These are phyloP conservation scores for Aricia agestis DNA, from an alignment of 1,140 invertebrate species.

Conservation along the genomic window DNA sequence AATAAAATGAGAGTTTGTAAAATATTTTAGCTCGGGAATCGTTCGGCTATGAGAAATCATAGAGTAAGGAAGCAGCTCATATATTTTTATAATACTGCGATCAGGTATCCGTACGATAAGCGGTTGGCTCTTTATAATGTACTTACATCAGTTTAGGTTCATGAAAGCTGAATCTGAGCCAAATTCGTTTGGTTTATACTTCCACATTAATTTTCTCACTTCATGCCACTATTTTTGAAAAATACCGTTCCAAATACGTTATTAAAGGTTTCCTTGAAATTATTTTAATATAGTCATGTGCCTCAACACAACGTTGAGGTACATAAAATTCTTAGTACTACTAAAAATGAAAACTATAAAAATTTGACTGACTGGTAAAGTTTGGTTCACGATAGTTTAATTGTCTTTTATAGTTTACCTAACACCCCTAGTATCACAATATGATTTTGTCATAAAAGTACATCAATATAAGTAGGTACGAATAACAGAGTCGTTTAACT, in stretches of 20 bases:
- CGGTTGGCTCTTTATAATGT: conserved; percentile 1
- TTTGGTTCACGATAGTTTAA: too few species aligned
- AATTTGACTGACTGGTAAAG: too few species aligned
- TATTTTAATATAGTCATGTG: too few species aligned
- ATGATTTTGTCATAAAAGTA: too few species aligned
- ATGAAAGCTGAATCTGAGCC: background rate
- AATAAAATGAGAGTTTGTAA: background rate
- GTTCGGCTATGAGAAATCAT: conserved; percentile 10
- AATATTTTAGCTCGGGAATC: conserved; percentile 1
- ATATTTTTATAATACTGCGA: conserved; percentile 13
- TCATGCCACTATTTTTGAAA: background rate
- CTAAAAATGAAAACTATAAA: too few species aligned
- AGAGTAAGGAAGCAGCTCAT: conserved; percentile 10
- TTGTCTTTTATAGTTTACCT: too few species aligned
- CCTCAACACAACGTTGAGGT: too few species aligned
- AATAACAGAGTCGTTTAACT: too few species aligned
- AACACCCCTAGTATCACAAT: too few species aligned
- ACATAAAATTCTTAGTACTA: too few species aligned
- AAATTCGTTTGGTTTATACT: background rate
- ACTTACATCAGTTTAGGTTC: background rate
- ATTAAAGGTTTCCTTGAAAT: too few species aligned
- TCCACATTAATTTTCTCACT: background rate
- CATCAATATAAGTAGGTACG: too few species aligned
- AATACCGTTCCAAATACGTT: background rate
- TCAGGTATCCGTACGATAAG: conserved; percentile 8